Evolutionary conservation across 2,113 vertebrate genomes (phyloP).

Genomic region (Cyanoramphus novaezelandiae): DNA sequence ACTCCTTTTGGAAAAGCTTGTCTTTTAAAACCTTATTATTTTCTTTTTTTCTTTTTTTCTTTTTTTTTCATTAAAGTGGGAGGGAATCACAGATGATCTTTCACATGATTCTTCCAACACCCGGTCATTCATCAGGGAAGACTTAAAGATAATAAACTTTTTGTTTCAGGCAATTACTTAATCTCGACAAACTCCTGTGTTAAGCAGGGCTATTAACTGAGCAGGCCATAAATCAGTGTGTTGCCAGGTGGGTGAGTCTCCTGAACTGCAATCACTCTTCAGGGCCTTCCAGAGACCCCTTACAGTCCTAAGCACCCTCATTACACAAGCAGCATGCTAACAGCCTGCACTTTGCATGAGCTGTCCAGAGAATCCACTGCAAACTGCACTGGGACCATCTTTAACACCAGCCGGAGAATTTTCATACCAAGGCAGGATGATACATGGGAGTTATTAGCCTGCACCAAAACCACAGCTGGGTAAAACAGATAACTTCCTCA

Average conservation of each 20-base stretch:
- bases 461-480: conserved; percentile 77
- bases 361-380: conserved; percentile 10
- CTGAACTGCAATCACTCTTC: conserved; percentile 83
- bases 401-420: conserved; percentile 69
- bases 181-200: conserved; percentile 87
- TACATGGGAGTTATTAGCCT: conserved; percentile 83
- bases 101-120: conserved; percentile 73
- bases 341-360: conserved; percentile 61
- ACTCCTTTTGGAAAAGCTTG: background rate
- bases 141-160: conserved; percentile 84
- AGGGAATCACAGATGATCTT: conserved; percentile 72
- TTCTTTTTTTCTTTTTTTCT: background rate
- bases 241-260: conserved; percentile 83
- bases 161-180: conserved; percentile 88
- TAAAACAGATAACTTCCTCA: conserved; percentile 75
- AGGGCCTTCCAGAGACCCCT: conserved; percentile 77
- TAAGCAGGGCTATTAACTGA: conserved; percentile 84
- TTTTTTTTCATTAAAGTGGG: background rate
- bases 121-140: conserved; percentile 81
- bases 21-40: conserved; percentile 36
- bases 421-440: conserved; percentile 79
- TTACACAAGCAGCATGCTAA: conserved; percentile 85
- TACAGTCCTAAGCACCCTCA: conserved; percentile 82
- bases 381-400: conserved; percentile 66
- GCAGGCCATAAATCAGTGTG: conserved; percentile 82